A percentile compares a stretch with the other conserved stretches of the same genome.
Evolutionary conservation across 2,113 vertebrate species (phyloP).

Genomic region (Ptychochromis oligacanthus): DNA sequence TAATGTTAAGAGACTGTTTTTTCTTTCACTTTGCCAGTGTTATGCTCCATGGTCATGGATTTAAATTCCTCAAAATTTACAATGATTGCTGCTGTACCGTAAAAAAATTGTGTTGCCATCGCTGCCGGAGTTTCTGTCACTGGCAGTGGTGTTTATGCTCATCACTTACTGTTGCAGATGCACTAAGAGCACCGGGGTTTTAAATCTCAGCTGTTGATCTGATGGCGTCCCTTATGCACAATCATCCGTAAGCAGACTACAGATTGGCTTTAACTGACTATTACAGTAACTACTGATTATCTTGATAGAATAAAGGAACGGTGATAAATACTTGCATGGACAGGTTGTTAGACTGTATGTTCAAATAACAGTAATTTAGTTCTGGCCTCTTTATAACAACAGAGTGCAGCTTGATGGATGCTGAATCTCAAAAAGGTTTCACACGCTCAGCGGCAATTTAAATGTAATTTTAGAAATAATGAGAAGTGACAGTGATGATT

Average conservation of each 20-base stretch:
- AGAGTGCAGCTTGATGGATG: not conserved
- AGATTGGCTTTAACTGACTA: not conserved
- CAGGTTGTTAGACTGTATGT: not conserved
- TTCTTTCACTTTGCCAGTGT: no score
- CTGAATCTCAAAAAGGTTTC: not conserved
- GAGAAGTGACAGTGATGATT: slow-evolving; percentile 37
- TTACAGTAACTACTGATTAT: not conserved
- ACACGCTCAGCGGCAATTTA: not conserved
- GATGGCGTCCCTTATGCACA: not conserved
- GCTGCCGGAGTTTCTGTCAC: not conserved
- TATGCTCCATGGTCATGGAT: no score
- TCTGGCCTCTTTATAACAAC: not conserved
- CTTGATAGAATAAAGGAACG: not conserved
- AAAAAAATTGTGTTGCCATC: not conserved
- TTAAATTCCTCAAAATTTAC: no score
- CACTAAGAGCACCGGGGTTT: not conserved
- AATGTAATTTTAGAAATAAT: slow-evolving; percentile 1
- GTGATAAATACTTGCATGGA: not conserved
- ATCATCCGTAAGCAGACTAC: not conserved
- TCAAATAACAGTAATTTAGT: not conserved
- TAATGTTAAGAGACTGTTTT: no score
- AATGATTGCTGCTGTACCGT: no score
- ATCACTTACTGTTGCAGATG: no score
- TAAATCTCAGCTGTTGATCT: not conserved
- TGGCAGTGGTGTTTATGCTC: fast-evolving